Evolutionary conservation across 1,140 invertebrate species (phyloP).

Genomic region (Apolygus lucorum): DNA sequence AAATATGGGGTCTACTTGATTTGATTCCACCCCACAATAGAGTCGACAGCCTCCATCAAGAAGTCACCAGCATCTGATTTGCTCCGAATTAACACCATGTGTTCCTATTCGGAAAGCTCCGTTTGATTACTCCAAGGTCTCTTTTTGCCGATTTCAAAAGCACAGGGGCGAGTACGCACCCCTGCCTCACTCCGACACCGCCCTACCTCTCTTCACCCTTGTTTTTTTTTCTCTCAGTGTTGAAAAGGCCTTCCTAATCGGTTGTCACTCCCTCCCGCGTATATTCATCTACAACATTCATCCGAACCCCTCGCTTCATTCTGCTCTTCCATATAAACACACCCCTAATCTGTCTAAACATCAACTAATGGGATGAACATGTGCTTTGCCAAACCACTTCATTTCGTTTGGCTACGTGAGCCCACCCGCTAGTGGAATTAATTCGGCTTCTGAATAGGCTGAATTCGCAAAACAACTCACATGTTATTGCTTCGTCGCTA

Average conservation of each 20-base stretch:
- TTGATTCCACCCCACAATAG: neutral
- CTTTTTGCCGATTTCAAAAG: neutral
- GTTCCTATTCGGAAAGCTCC: neutral
- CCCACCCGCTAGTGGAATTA: too few relatives aligned
- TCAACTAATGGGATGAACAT: conserved; percentile 12
- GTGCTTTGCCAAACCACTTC: conserved; percentile 4
- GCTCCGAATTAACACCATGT: conserved; percentile 13
- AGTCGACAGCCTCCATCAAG: neutral
- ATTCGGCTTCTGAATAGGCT: too few relatives aligned
- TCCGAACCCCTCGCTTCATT: too few relatives aligned
- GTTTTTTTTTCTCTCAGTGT: neutral
- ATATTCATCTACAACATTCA: too few relatives aligned
- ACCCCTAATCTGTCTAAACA: conserved; percentile 15
- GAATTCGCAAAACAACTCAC: too few relatives aligned
- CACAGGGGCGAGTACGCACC: neutral
- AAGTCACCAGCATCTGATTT: conserved; percentile 15
- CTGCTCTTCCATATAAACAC: conserved; percentile 2
- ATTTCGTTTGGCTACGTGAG: neutral
- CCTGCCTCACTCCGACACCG: neutral
- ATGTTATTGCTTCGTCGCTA: too few relatives aligned
- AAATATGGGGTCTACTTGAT: neutral
- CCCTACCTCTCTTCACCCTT: too few relatives aligned
- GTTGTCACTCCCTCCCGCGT: neutral
- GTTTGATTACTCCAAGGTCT: neutral
- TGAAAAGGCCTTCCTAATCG: neutral